A percentile compares a stretch with the other conserved stretches of the same genome.
Evolutionary conservation across 2,888 invertebrate species (phyloP).

Genomic region (Leptopilina drosophilae): DNA sequence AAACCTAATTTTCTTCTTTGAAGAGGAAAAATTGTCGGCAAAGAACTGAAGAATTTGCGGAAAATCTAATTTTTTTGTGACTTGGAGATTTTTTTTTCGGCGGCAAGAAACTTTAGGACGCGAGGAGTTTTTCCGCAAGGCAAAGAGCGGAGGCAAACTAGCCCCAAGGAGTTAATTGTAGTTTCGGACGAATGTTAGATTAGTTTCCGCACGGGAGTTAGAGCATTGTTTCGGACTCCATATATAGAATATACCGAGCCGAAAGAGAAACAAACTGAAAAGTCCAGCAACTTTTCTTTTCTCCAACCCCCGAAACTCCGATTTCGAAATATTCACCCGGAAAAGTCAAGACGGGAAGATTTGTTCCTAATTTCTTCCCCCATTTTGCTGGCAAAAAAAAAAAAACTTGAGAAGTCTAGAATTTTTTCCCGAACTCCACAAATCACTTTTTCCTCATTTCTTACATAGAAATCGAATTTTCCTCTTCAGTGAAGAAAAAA

Average conservation of each 20-base stretch:
- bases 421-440: too few relatives aligned
- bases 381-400: too few relatives aligned
- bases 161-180: constrained; percentile 47
- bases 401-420: too few relatives aligned
- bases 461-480: too few relatives aligned
- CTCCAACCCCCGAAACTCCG: too few relatives aligned
- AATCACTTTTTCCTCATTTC: too few relatives aligned
- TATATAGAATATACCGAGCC: constrained; percentile 56
- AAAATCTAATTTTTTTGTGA: too few relatives aligned
- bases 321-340: constrained; percentile 54
- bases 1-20: too few relatives aligned
- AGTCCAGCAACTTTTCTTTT: constrained; percentile 21
- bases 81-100: too few relatives aligned
- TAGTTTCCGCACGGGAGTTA: constrained; percentile 72
- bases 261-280: constrained; percentile 60
- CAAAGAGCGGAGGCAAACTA: constrained; percentile 25
- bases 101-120: constrained; percentile 52
- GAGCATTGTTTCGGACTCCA: constrained; percentile 69
- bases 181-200: constrained; percentile 72
- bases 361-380: too few relatives aligned
- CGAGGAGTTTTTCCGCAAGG: constrained; percentile 7
- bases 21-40: not conserved
- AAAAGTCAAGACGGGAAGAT: constrained; percentile 9
- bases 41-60: not conserved
- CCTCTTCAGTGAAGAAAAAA: too few relatives aligned